Conservation (phyloP, 2,797 vertebrate species). For the Phoxinus dragarum region DNA sequence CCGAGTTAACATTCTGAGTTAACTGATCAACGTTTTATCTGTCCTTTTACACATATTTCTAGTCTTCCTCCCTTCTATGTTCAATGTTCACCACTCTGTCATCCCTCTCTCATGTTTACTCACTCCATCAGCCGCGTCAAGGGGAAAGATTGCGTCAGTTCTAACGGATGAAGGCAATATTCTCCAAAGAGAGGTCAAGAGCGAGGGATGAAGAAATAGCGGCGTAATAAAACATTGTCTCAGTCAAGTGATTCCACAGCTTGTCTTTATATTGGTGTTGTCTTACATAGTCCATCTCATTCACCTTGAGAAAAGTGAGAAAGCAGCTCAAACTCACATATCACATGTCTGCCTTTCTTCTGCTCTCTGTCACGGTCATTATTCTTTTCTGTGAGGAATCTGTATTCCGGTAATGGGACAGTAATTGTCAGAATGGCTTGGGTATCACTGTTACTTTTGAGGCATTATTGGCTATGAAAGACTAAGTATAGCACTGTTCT, state of each 20-base stretch:
- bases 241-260: conserved; percentile 15
- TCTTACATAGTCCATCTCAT: neutral
- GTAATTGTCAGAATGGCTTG: conserved; percentile 19
- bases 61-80: conserved; percentile 5
- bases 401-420: conserved; percentile 22
- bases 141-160: conserved; percentile 34
- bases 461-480: conserved; percentile 12
- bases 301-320: conserved; percentile 31
- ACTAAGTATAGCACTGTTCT: conserved; percentile 25
- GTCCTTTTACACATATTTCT: conserved; percentile 6
- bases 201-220: conserved; percentile 15
- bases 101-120: conserved; percentile 49
- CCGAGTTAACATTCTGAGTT: no score
- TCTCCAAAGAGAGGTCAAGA: conserved; percentile 24
- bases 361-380: conserved; percentile 24
- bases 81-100: conserved; percentile 1
- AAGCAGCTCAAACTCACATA: neutral
- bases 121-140: conserved; percentile 22
- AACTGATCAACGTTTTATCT: neutral
- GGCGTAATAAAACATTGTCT: conserved; percentile 27
- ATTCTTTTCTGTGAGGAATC: conserved; percentile 3
- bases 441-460: conserved; percentile 35
- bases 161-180: conserved; percentile 38
- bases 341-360: conserved; percentile 5
- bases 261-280: conserved; percentile 32